These are phyloP conservation scores for Osmerus mordax DNA, from an alignment of 2,113 vertebrate species.

Conservation along the genomic window DNA sequence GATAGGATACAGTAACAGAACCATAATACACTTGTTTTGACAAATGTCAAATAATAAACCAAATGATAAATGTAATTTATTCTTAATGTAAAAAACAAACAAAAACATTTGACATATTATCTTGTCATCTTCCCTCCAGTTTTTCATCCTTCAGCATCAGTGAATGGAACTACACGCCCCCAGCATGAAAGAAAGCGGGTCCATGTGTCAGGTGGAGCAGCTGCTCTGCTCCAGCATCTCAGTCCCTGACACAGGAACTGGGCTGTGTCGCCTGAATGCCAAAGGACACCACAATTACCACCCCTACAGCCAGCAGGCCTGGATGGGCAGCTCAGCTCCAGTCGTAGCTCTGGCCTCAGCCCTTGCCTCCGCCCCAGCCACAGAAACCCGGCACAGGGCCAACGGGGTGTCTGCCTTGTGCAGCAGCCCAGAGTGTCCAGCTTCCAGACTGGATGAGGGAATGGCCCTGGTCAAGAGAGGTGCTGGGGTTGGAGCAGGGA, in stretches of 20 bases:
- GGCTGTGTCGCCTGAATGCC: constrained; percentile 46
- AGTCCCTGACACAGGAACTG: neutral
- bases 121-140: too few relatives aligned
- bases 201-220: constrained; percentile 31
- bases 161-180: neutral
- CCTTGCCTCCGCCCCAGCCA: neutral
- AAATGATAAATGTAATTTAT: too few relatives aligned
- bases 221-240: constrained; percentile 40
- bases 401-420: constrained; percentile 33
- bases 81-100: too few relatives aligned
- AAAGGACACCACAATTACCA: constrained; percentile 33
- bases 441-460: constrained; percentile 42
- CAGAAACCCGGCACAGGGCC: constrained; percentile 45
- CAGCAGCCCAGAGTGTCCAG: constrained; percentile 39
- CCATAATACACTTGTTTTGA: too few relatives aligned
- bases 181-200: constrained; percentile 37
- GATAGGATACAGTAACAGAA: too few relatives aligned
- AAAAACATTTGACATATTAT: too few relatives aligned
- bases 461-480: neutral
- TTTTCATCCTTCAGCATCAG: too few relatives aligned
- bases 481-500: constrained; percentile 43
- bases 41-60: too few relatives aligned
- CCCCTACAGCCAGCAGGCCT: constrained; percentile 32
- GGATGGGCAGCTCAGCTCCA: constrained; percentile 26
- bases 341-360: too few relatives aligned